A percentile compares a stretch with the other conserved stretches of the same genome.
Conservation (phyloP, 2,113 vertebrate species). For the Lagopus muta region DNA sequence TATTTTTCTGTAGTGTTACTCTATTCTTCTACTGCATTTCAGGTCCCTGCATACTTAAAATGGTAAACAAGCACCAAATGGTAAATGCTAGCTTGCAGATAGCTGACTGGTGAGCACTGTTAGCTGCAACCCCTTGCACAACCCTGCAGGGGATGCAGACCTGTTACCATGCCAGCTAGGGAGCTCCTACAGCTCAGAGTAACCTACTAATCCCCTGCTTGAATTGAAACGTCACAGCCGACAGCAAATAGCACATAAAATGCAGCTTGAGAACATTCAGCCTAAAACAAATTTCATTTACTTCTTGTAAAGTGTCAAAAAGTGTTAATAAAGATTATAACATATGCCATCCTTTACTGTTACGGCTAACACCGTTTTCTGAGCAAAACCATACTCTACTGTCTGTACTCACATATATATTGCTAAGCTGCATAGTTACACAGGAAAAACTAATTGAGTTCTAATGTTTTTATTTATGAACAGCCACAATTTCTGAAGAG, state of each 20-base stretch:
- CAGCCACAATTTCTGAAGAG: slow-evolving; percentile 21
- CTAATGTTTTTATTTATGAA: not conserved
- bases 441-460: slow-evolving; percentile 25
- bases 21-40: not conserved
- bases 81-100: not conserved
- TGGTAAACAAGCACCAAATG: not conserved
- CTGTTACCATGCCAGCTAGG: not conserved
- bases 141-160: not conserved
- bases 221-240: not conserved
- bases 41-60: not conserved
- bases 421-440: not conserved
- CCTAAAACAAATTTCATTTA: not conserved
- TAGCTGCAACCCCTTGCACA: not conserved
- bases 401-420: slow-evolving; percentile 22
- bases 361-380: not conserved
- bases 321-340: slow-evolving; percentile 11
- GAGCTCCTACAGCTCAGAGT: not conserved
- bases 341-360: not conserved
- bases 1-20: not conserved
- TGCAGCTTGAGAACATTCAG: not conserved
- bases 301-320: not conserved
- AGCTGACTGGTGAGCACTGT: not conserved
- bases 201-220: not conserved
- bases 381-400: slow-evolving; percentile 2
- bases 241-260: not conserved